Evolutionary conservation across 2,888 invertebrate genomes (phyloP), one percentile per base, ranked within the genome.

Genomic region (Coelopa pilipes): DNA sequence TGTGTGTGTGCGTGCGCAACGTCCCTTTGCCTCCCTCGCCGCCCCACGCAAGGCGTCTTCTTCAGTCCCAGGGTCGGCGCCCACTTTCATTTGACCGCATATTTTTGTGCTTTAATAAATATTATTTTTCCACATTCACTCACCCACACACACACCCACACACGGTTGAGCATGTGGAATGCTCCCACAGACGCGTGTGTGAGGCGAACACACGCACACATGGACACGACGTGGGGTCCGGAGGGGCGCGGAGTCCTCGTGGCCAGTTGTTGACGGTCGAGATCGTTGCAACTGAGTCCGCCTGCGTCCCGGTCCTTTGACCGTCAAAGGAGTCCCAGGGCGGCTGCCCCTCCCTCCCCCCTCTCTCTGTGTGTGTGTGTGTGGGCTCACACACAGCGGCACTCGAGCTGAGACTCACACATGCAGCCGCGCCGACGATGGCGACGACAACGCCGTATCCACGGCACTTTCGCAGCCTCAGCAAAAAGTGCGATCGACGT

Each of bases 401-500:
- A 34, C 34, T 34, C 34, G 7, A 2, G 7, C 34, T 34, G 34
- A 34, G 34, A 34, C 34, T 34, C 34, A 34, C 34, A 34, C 34
- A 34, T 34, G 34, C 34, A 34, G 2, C 34, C 4, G 2, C 34
- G n/a, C n/a, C n/a, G n/a, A n/a, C n/a, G n/a, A n/a, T n/a, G n/a
- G n/a, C n/a, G n/a, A n/a, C n/a, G n/a, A n/a, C n/a, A n/a, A n/a
- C n/a, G 34, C 7, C 34, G 34, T 34, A 34, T 34, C 7, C 34
- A 34, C 63, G 57, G 63, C 49, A 47, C 60, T 73, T 70, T 62
- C 59, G 70, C 75, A 15, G 49, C 49, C 62, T 71, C 73, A 75
- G 75, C 75, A 73, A 71, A 75, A 70, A 73, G 62, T 75, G 69
- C 71, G 55, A 53, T 71, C 73, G 73, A 71, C 71, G 71, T 75